Evolutionary conservation across 2,888 invertebrate genomes (phyloP), one percentile per base, ranked within the genome.

Genomic region (Apamea crenata): DNA sequence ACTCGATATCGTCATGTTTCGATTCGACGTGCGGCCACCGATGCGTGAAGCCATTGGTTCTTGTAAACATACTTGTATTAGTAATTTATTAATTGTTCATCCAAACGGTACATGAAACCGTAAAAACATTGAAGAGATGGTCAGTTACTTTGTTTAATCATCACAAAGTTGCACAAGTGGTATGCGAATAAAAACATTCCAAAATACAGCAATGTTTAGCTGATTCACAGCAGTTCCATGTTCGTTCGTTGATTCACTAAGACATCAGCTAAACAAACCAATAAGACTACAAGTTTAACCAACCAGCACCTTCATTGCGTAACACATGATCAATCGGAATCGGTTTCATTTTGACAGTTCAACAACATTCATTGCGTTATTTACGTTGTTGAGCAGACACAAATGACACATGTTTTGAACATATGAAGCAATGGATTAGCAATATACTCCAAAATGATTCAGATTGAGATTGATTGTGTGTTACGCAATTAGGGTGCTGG

Each of bases 31-130:
- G 47, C 47, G n/a, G 21, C 63, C 29, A 74, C 2, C 16, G 61
- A 74, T 56, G 82, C 85, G 61, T 80, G 85, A 66, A 84, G 53
- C 16, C 21, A 68, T 56, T 67, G 53, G 47, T 67, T 85, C 50
- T 61, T 50, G 32, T 65, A 40, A 63, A 80, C 65, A 84, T 70
- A 36, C 16, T 84, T 69, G 59, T 53, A 21, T 56, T 67, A 53
- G n/a, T 75, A 56, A 81, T 77, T 47, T 65, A 73, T 65, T 66
- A 70, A 78, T 82, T 79, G 84, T 3, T 72, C 56, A 50, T 65
- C 44, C n/a, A 56, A 72, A 72, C 56, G 70, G 50, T 82, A 82
- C 40, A 50, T 7, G 29, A 25, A 59, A 61, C 36, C 1, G 61
- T 73, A 61, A 81, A 78, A 44, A 56, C 7, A 18, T 67, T 47